Evolutionary conservation across 2,888 invertebrate species (phyloP).

Genomic region (Cephus rjabovi): DNA sequence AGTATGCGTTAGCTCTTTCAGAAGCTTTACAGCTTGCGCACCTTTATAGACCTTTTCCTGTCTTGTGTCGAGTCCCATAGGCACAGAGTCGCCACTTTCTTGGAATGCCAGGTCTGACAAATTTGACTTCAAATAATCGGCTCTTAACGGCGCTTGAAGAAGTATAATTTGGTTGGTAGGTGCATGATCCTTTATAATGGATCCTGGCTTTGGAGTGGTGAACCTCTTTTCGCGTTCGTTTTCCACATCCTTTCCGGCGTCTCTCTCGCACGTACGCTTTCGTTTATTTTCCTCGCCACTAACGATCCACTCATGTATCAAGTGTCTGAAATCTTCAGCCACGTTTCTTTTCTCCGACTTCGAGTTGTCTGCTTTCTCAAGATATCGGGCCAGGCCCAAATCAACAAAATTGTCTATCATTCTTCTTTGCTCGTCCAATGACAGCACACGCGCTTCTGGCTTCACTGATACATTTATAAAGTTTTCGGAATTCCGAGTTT

Average conservation of each 20-base stretch:
- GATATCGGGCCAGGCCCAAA: slow-evolving; percentile 38
- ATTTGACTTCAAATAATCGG: slow-evolving; percentile 40
- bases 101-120: slow-evolving; percentile 51
- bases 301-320: slow-evolving; percentile 42
- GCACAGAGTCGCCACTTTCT: slow-evolving; percentile 45
- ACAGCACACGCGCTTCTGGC: slow-evolving; percentile 13
- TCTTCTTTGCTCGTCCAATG: background rate
- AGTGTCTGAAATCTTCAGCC: slow-evolving; percentile 33
- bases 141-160: slow-evolving; percentile 42
- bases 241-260: background rate
- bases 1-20: slow-evolving; percentile 16
- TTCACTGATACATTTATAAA: background rate
- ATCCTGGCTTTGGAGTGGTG: slow-evolving; percentile 45
- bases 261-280: slow-evolving; percentile 19
- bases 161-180: slow-evolving; percentile 36
- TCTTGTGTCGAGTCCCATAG: slow-evolving; percentile 42
- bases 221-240: slow-evolving; percentile 15
- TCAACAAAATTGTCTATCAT: slow-evolving; percentile 47
- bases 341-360: slow-evolving; percentile 27
- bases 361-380: slow-evolving; percentile 22
- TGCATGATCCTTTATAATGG: slow-evolving; percentile 44
- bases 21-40: slow-evolving; percentile 32
- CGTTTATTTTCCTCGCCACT: slow-evolving; percentile 23
- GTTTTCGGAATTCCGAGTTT: slow-evolving; percentile 23
- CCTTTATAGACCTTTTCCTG: slow-evolving; percentile 44